phyloP scores from a whole-genome alignment of 2,888 invertebrate species.

The Crematogaster levior region DNA sequence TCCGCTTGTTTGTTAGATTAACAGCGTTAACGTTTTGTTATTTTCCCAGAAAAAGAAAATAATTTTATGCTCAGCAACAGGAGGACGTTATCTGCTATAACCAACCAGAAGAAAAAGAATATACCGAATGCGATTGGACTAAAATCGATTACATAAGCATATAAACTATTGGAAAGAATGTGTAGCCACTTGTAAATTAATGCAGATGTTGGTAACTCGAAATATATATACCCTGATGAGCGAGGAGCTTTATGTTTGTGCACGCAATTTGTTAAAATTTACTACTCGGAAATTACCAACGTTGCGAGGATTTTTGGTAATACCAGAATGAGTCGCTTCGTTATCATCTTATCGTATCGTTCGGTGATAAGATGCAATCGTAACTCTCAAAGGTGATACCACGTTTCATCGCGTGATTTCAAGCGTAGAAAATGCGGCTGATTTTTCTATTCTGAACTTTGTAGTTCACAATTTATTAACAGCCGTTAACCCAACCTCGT shows the following conservation, averaged over 20 bases:
- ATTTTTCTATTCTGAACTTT: not conserved
- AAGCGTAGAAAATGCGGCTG: slow-evolving; percentile 36
- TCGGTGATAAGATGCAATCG: slow-evolving; percentile 77
- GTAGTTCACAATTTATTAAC: not conserved
- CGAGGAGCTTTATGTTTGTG: not conserved
- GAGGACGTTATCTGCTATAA: not conserved
- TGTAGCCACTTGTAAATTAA: slow-evolving; percentile 43
- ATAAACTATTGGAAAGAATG: slow-evolving; percentile 10
- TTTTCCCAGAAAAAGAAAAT: not conserved
- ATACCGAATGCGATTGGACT: not conserved
- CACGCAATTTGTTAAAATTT: slow-evolving; percentile 45
- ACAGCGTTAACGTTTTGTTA: not conserved
- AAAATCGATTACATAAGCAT: slow-evolving; percentile 43
- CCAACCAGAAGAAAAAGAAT: not conserved
- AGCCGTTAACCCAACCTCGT: not conserved
- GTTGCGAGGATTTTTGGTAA: slow-evolving; percentile 73
- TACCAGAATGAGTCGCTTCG: slow-evolving; percentile 71
- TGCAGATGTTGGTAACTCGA: slow-evolving; percentile 30
- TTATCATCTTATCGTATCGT: slow-evolving; percentile 79
- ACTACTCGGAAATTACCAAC: slow-evolving; percentile 41
- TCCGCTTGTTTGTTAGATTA: slow-evolving; percentile 4
- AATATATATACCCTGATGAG: not conserved
- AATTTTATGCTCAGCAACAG: not conserved
- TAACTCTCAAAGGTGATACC: slow-evolving; percentile 70
- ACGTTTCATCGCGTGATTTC: slow-evolving; percentile 63